phyloP scores from a whole-genome alignment of 2,888 invertebrate genomes.

The Cryptus viduatorius region DNA sequence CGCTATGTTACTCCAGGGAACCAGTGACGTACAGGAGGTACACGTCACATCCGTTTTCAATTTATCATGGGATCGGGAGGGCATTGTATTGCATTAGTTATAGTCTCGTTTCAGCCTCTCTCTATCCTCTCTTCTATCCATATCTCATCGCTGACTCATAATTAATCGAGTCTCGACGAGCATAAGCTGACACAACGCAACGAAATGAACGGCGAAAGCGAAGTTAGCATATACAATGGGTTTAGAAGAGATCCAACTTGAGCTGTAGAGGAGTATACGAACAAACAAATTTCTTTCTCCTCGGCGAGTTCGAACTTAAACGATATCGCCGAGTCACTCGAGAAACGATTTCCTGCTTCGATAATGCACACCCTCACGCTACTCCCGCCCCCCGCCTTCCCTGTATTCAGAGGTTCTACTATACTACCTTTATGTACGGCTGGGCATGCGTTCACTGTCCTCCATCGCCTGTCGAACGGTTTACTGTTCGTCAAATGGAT shows the following conservation, averaged over 20 bases:
- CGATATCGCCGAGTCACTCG: constrained; percentile 46
- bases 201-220: constrained; percentile 1
- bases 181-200: not conserved
- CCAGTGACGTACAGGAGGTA: constrained; percentile 11
- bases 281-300: constrained; percentile 27
- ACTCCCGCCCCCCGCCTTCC: not conserved
- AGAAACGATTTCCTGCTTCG: constrained; percentile 43
- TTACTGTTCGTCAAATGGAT: constrained; percentile 42
- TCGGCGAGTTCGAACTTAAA: not conserved
- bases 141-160: constrained; percentile 15
- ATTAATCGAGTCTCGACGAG: constrained; percentile 30
- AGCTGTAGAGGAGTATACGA: not conserved
- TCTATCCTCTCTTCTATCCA: too few species aligned
- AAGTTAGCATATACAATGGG: constrained; percentile 7
- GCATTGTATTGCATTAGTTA: constrained; percentile 31
- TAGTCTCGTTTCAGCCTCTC: constrained; percentile 2
- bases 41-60: constrained; percentile 51
- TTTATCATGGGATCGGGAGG: constrained; percentile 41
- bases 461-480: constrained; percentile 27
- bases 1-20: constrained; percentile 9
- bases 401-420: not conserved
- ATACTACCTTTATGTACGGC: not conserved
- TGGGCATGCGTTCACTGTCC: not conserved
- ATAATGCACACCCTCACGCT: constrained; percentile 26
- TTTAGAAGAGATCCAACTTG: constrained; percentile 3